These are phyloP conservation scores for Scaptodrosophila lebanonensis DNA, from an alignment of 1,140 invertebrate genomes.

Conservation along the genomic window DNA sequence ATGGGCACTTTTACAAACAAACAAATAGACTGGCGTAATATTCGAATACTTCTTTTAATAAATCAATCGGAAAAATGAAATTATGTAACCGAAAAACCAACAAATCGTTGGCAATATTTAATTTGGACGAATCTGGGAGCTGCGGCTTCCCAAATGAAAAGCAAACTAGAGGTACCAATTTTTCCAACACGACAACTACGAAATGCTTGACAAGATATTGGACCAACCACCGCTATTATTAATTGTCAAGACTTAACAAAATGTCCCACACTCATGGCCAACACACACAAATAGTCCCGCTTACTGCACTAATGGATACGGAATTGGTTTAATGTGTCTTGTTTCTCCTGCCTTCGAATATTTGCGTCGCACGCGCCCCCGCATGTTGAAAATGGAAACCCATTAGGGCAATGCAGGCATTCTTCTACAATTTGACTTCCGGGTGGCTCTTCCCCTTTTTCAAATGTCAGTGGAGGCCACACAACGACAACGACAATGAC, in stretches of 20 bases:
- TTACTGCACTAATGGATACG: constrained; percentile 49
- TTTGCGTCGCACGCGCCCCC: constrained; percentile 12
- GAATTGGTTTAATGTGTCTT: constrained; percentile 53
- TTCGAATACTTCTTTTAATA: no score
- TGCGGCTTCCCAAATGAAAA: no score
- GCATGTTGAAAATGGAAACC: constrained; percentile 30
- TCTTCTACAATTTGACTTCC: constrained; percentile 35
- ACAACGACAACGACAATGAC: no score
- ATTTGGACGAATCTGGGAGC: no score
- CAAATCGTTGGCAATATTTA: no score
- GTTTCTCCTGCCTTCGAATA: constrained; percentile 38
- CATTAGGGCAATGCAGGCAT: constrained; percentile 33
- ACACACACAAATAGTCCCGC: constrained; percentile 6
- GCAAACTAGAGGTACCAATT: no score
- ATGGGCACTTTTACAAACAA: no score
- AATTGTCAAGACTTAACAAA: constrained; percentile 51
- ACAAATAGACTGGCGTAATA: no score
- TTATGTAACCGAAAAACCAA: no score
- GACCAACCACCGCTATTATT: constrained; percentile 46
- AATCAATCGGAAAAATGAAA: no score
- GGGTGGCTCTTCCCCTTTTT: constrained; percentile 53
- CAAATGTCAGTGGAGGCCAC: no score
- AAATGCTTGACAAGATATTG: constrained; percentile 33
- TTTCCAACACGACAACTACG: constrained; percentile 18
- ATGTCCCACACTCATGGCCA: neutral